phyloP scores from a whole-genome alignment of 2,113 vertebrate species.

The Halcyon malimbica region DNA sequence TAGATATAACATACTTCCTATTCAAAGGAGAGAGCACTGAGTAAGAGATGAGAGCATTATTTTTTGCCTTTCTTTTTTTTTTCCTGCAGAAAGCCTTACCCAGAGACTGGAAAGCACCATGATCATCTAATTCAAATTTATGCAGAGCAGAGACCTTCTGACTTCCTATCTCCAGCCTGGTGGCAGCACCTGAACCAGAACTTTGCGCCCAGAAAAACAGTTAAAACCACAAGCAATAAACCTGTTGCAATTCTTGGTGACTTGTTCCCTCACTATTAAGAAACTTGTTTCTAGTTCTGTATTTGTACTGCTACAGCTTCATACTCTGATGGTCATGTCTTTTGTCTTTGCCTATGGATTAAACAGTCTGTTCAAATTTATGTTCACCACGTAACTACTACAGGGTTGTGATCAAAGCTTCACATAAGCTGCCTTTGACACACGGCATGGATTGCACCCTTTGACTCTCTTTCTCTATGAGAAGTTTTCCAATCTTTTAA shows the following conservation, averaged over 20 bases:
- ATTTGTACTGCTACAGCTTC: not conserved
- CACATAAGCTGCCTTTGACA: not conserved
- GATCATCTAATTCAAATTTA: not conserved
- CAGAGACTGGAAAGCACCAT: not conserved
- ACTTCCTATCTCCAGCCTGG: rapidly evolving
- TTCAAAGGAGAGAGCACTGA: not conserved
- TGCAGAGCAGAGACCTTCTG: not conserved
- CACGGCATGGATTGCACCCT: rapidly evolving
- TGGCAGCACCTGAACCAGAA: not conserved
- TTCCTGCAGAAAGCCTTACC: not conserved
- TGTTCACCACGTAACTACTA: not conserved
- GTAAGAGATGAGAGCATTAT: not conserved
- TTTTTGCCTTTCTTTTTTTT: not conserved
- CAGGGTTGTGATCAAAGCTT: not conserved
- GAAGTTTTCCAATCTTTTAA: not conserved
- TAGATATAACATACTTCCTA: not conserved
- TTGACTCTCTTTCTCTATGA: not conserved
- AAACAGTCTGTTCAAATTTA: not conserved
- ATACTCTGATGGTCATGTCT: not conserved
- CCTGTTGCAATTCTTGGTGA: not conserved
- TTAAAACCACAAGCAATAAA: rapidly evolving
- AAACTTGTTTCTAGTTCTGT: not conserved
- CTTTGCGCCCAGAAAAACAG: not conserved
- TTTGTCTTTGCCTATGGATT: not conserved
- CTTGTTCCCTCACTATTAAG: not conserved